A percentile compares a stretch with the other conserved stretches of the same genome.
phyloP scores from a whole-genome alignment of 2,113 vertebrate species.

The Chrysemys picta region DNA sequence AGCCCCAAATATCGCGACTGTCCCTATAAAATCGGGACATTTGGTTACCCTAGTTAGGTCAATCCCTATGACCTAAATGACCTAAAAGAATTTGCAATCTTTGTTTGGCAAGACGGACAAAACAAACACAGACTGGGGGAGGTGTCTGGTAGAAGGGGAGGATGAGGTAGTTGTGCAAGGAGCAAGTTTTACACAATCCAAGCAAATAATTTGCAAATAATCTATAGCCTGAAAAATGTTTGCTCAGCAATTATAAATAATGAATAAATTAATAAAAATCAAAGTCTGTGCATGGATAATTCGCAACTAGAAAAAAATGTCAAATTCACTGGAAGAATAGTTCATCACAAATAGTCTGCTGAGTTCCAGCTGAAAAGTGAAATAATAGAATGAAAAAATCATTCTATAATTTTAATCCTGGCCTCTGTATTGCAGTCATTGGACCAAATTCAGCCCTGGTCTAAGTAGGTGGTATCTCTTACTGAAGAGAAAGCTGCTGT shows the following conservation, averaged over 20 bases:
- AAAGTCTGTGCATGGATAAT: neutral
- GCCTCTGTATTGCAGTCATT: neutral
- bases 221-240: neutral
- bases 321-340: neutral
- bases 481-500: neutral
- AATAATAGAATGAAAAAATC: neutral
- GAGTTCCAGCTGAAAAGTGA: neutral
- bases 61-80: too few relatives aligned
- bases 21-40: too few relatives aligned
- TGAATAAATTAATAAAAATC: neutral
- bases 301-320: neutral
- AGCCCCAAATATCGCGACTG: too few relatives aligned
- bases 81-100: neutral
- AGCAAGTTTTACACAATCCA: neutral
- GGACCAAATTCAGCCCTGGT: neutral
- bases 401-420: neutral
- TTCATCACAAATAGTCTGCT: neutral
- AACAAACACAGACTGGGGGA: neutral
- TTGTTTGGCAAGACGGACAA: neutral
- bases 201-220: slow-evolving; percentile 19
- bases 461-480: neutral
- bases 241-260: neutral
- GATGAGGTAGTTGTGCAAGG: neutral
- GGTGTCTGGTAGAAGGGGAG: neutral
- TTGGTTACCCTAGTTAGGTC: too few relatives aligned